Conservation (phyloP, 2,113 vertebrate genomes). For the Alectura lathami region DNA sequence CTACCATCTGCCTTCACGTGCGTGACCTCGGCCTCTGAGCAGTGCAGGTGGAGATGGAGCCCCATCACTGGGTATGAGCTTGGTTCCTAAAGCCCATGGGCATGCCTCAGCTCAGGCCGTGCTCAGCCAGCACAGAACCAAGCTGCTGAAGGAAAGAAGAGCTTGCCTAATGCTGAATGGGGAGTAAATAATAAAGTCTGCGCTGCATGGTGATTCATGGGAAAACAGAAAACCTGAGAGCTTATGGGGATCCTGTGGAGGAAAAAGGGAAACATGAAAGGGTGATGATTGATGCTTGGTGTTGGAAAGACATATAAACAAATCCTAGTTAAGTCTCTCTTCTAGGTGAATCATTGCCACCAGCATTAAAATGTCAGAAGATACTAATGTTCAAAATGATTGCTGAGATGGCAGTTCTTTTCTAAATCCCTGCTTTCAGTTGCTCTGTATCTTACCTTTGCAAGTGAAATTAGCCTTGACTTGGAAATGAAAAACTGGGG, state of each 20-base stretch:
- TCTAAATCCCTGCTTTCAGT: neutral
- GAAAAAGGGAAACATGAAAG: neutral
- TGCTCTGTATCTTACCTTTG: neutral
- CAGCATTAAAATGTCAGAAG: conserved; percentile 38
- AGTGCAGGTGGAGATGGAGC: neutral
- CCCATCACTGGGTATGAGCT: accelerated
- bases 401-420: conserved; percentile 33
- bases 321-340: conserved; percentile 47
- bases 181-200: neutral
- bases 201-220: neutral
- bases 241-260: neutral
- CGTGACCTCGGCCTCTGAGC: neutral
- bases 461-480: conserved; percentile 26
- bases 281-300: neutral
- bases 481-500: conserved; percentile 33
- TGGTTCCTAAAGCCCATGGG: neutral
- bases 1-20: neutral
- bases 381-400: conserved; percentile 17
- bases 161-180: neutral
- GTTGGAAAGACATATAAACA: conserved; percentile 35
- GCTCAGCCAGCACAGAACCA: neutral
- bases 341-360: conserved; percentile 25
- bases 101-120: neutral
- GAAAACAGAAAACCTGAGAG: neutral
- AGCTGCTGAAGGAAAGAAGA: neutral